Evolutionary conservation across 2,113 vertebrate species (phyloP), one percentile per base, ranked within the genome.

Genomic region (Sigmodon hispidus): DNA sequence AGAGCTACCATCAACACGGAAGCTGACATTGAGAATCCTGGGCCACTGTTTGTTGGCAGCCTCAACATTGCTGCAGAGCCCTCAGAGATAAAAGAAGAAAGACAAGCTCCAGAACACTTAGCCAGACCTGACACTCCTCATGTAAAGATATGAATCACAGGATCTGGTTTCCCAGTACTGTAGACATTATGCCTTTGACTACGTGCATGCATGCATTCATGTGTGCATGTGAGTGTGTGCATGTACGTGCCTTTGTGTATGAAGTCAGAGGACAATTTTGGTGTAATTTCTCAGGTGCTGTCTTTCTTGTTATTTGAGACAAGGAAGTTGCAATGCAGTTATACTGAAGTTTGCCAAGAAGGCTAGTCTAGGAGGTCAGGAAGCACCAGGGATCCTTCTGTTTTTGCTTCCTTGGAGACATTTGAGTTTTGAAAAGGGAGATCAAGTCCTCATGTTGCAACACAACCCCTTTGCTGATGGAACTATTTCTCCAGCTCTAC

Each of bases 201-300:
- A 4, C 16, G 1, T 65, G 40, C 29, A 3, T 26, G 5, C 31
- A 26, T 13, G 21, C 4, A n/a, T n/a, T n/a, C 11, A 29, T 79
- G 73, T 22, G 17, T 55, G 19, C n/a, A n/a, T 55, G 29, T 77
- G 73, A 45, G 40, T 31, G 29, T 36, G 29, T 4, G 31, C 9
- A 7, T 9, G 1, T 24, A 4, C 7, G 34, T n/a, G 1, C 7
- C 2, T 36, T 5, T 48, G 4, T 36, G 34, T 26, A 17, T 24
- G 77, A 48, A 13, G 61, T 85, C 40, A 63, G 26, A 67, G 31
- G 43, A 22, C 43, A 48, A 65, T 65, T 48, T 50, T 11, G 59
- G 43, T 48, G 29, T 85, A n/a, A 45, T 31, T 61, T 31, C 61
- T 48, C 59, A 34, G 83, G 59, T 63, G 16, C 61, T 31, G 26